Evolutionary conservation across 2,888 invertebrate genomes (phyloP).

Genomic region (Toxonevra muliebris): DNA sequence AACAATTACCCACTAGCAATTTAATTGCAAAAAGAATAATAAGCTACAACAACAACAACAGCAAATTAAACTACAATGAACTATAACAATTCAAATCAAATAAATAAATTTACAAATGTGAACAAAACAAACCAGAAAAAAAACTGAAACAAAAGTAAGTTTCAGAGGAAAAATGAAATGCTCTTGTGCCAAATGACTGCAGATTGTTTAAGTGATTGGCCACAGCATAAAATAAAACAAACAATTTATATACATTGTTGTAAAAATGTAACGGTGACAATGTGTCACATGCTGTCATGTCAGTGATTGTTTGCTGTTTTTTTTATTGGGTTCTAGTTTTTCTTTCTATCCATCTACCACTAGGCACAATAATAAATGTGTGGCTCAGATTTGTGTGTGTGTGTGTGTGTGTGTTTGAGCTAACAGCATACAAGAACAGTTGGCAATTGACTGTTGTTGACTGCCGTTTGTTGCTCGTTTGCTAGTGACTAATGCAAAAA

Average conservation of each 20-base stretch:
- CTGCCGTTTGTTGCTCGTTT: constrained; percentile 1
- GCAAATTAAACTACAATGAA: not conserved
- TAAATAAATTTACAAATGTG: not conserved
- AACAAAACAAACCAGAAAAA: not conserved
- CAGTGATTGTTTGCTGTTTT: constrained; percentile 38
- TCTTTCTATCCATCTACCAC: constrained; percentile 3
- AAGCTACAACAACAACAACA: too few relatives aligned
- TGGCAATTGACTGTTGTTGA: not conserved
- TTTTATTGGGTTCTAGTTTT: constrained; percentile 13
- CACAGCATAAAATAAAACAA: constrained; percentile 44
- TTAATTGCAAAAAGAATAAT: too few relatives aligned
- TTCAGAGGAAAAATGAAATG: not conserved
- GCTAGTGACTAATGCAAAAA: constrained; percentile 23
- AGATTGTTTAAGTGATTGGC: constrained; percentile 16
- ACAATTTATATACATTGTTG: constrained; percentile 56
- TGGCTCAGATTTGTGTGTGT: too few relatives aligned
- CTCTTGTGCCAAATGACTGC: not conserved
- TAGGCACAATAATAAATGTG: too few relatives aligned
- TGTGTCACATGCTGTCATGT: constrained; percentile 54
- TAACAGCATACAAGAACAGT: too few relatives aligned
- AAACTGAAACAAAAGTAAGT: not conserved
- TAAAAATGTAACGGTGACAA: constrained; percentile 54
- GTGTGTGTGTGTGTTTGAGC: too few relatives aligned
- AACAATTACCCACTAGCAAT: too few relatives aligned
- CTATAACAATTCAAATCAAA: constrained; percentile 27